Base-by-base conservation (phyloP, 2,797 vertebrate species). In the Tapera naevia region DNA sequence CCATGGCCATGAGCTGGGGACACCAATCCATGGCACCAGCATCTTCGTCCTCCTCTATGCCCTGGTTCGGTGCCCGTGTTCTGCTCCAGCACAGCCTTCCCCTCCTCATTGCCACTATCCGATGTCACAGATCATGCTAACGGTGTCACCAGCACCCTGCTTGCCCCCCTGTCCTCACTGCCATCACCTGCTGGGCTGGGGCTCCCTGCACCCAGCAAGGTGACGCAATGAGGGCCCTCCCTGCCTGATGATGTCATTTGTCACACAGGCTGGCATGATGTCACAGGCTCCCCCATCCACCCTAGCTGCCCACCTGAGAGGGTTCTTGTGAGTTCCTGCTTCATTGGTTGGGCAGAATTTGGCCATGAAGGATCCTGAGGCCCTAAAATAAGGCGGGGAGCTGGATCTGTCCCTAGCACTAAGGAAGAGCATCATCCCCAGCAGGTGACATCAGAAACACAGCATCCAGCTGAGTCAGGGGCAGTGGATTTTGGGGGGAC, bases 21-120 rank as follows among this genome's bases (percentile, higher is more conserved):
- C 41, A 2, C 23, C 0, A 0, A 6, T 39, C 72, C 21, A 0
- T 2, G 17, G 41, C 46, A 33, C 13, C 48, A 11, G 21, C 4
- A 0, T 53, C 25, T 28, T 82, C 23, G 3, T 65, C 17, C 27
- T 37, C 60, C 33, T 39, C 33, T 30, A 8, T 18, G 2, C 3
- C 8, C 39, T 1, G 2, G 21, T 33, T 17, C 43, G 43, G 43
- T 43, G 43, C 43, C 43, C 43, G 43, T 13, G 43, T 14, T 43
- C 43, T 2, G 10, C 7, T 22, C 51, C 56, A 22, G 41, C 24
- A 2, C 35, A 10, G 9, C 43, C 51, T 11, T n/a, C 41, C 24
- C 7, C 19, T 57, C 5, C 10, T 17, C 1, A 32, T 8, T 37
- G 25, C 10, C 28, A 10, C 41, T 10, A 1, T 8, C n/a, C 73